These are phyloP conservation scores for Gryllus bimaculatus DNA, from an alignment of 1,140 invertebrate species.

Conservation along the genomic window DNA sequence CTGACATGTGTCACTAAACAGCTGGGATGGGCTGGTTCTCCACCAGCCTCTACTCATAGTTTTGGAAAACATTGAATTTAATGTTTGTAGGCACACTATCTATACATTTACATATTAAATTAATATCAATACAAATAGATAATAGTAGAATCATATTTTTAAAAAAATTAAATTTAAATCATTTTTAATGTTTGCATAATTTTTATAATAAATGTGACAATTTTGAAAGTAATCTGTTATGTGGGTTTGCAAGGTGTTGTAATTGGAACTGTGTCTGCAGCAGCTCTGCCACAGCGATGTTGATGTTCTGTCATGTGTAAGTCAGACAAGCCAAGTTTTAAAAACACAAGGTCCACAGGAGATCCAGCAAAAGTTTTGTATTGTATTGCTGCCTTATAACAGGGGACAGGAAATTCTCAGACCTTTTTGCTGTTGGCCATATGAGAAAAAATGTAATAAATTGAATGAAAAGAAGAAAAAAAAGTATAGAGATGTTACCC, in stretches of 20 bases:
- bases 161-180: slow-evolving; percentile 4
- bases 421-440: slow-evolving; percentile 23
- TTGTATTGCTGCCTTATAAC: slow-evolving; percentile 22
- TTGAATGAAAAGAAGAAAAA: background rate
- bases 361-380: slow-evolving; percentile 12
- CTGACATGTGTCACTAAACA: background rate
- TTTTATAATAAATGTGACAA: slow-evolving; percentile 6
- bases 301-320: slow-evolving; percentile 19
- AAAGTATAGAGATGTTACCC: background rate
- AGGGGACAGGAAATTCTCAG: slow-evolving; percentile 20
- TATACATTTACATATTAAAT: slow-evolving; percentile 6
- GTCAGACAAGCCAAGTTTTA: slow-evolving; percentile 13
- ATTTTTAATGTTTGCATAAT: slow-evolving; percentile 6
- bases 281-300: slow-evolving; percentile 8
- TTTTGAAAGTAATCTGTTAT: slow-evolving; percentile 6
- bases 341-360: slow-evolving; percentile 16
- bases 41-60: background rate
- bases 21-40: background rate
- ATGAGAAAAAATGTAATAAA: slow-evolving; percentile 12
- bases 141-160: slow-evolving; percentile 6
- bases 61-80: slow-evolving; percentile 3
- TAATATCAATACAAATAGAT: slow-evolving; percentile 6
- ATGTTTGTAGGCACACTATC: slow-evolving; percentile 4
- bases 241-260: slow-evolving; percentile 3
- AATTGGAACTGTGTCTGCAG: slow-evolving; percentile 3